Evolutionary conservation across 2,888 invertebrate genomes (phyloP).

Genomic region (Heliconius ismenius): DNA sequence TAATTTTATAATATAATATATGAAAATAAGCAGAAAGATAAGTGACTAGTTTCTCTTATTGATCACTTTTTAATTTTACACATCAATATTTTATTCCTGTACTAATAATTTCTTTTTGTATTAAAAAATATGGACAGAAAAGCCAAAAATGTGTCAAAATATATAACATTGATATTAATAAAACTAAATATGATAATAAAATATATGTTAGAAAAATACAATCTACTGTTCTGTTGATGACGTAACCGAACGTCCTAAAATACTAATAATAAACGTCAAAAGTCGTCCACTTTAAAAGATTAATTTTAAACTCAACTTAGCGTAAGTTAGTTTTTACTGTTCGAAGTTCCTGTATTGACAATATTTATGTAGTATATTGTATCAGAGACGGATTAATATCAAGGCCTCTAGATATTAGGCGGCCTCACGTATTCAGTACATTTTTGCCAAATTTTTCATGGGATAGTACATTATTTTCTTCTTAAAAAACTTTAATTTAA

Average conservation of each 20-base stretch:
- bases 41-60: not conserved
- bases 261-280: no score
- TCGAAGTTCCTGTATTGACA: slow-evolving; percentile 75
- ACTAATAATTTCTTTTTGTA: not conserved
- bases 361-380: slow-evolving; percentile 56
- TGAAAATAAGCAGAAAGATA: not conserved
- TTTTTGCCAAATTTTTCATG: not conserved
- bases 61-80: not conserved
- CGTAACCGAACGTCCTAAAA: no score
- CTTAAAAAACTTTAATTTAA: no score
- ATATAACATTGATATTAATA: no score
- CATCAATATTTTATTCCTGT: not conserved
- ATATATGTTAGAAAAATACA: no score
- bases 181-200: no score
- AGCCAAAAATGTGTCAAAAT: no score
- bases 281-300: slow-evolving; percentile 23
- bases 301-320: slow-evolving; percentile 28
- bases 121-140: not conserved
- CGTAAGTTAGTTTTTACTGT: slow-evolving; percentile 46
- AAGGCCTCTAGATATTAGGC: slow-evolving; percentile 5
- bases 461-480: not conserved
- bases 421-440: not conserved
- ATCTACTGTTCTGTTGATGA: no score
- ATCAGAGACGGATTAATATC: slow-evolving; percentile 23
- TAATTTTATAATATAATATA: not conserved